A percentile compares a stretch with the other conserved stretches of the same genome.
These are phyloP conservation scores for Megaustenia siamemsis DNA, from an alignment of 2,888 invertebrate species.

Conservation along the genomic window DNA sequence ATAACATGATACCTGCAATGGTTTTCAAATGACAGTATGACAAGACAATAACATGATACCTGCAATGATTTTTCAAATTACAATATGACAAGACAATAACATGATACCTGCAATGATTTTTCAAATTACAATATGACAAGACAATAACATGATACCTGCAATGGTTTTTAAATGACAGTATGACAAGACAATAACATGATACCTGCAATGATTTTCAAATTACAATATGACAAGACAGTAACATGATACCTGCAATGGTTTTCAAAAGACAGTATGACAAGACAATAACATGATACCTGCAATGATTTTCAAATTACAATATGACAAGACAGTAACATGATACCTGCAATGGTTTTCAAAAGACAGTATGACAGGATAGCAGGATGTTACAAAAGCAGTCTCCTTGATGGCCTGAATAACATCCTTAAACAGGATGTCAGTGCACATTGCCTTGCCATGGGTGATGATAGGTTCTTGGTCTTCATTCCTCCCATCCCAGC, in stretches of 20 bases:
- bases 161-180: not conserved
- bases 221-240: conserved; percentile 98
- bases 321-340: conserved; percentile 46
- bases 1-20: conserved; percentile 88
- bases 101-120: too few relatives aligned
- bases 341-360: conserved; percentile 99
- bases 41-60: conserved; percentile 97
- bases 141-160: not conserved
- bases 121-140: too few relatives aligned
- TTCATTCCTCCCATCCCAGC: conserved; percentile 98
- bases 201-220: conserved; percentile 99
- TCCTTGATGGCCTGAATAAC: conserved; percentile 98
- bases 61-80: too few relatives aligned
- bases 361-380: conserved; percentile 97
- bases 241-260: conserved; percentile 86
- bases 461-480: conserved; percentile 99
- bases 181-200: conserved; percentile 53
- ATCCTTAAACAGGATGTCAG: conserved; percentile 98
- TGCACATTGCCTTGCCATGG: conserved; percentile 99
- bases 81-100: too few relatives aligned
- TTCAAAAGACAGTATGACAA: too few relatives aligned
- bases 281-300: too few relatives aligned
- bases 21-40: conserved; percentile 99
- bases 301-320: too few relatives aligned
- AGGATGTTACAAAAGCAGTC: conserved; percentile 98